phyloP scores from a whole-genome alignment of 2,113 vertebrate genomes.

The Noturus placidus region DNA sequence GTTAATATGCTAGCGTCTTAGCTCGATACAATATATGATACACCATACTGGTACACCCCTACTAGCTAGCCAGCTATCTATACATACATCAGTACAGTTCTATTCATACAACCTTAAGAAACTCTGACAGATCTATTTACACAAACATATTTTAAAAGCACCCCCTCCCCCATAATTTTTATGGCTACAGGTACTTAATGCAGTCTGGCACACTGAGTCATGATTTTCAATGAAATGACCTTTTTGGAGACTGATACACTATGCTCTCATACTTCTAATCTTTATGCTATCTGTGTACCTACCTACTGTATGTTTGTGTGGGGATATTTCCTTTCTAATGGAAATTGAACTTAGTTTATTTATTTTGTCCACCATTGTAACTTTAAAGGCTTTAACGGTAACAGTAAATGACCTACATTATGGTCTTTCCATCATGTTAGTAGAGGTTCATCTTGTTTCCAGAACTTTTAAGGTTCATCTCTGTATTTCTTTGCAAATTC shows the following conservation, averaged over 20 bases:
- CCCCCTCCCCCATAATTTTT: not conserved
- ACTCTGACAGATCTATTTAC: not conserved
- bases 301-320: not conserved
- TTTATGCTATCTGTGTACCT: not conserved
- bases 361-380: not conserved
- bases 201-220: no score
- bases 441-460: no score
- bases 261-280: not conserved
- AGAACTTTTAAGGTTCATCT: no score
- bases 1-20: not conserved
- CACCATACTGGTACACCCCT: not conserved
- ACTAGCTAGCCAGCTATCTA: not conserved
- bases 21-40: not conserved
- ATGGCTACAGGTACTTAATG: not conserved
- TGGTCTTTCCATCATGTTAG: no score
- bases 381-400: not conserved
- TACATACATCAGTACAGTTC: not conserved
- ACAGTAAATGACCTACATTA: not conserved
- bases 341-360: not conserved
- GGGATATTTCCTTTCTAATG: not conserved
- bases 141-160: not conserved
- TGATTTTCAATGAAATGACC: not conserved
- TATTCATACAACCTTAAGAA: not conserved
- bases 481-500: no score
- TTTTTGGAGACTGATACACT: not conserved